phyloP scores from a whole-genome alignment of 35 echinoderm and acorn worm genomes.

The Holothuria glaberrima region DNA sequence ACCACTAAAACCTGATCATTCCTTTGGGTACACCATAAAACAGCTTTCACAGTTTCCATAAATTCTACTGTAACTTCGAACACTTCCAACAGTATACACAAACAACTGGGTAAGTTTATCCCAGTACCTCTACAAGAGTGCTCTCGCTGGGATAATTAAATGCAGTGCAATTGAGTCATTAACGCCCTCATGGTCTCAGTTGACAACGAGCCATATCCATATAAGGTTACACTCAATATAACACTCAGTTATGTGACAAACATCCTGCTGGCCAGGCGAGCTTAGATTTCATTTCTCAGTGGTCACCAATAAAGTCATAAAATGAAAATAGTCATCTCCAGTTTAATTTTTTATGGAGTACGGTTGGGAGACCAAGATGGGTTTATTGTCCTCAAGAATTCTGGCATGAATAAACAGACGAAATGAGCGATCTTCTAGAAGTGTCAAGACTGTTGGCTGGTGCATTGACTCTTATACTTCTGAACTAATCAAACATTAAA shows the following conservation, averaged over 20 bases:
- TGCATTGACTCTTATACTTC: too few relatives aligned
- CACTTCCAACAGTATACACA: neutral
- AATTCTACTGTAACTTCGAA: too few relatives aligned
- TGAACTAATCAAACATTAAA: too few relatives aligned
- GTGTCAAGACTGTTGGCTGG: too few relatives aligned
- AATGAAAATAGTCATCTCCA: neutral
- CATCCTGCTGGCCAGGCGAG: slow-evolving; percentile 20
- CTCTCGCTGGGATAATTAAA: slow-evolving; percentile 29
- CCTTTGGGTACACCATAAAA: too few relatives aligned
- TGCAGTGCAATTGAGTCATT: slow-evolving; percentile 37
- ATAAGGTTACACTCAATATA: slow-evolving; percentile 18
- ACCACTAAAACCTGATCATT: too few relatives aligned
- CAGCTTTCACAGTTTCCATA: too few relatives aligned
- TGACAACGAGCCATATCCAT: slow-evolving; percentile 37
- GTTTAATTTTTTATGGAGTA: too few relatives aligned
- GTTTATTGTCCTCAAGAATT: too few relatives aligned
- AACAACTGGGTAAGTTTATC: slow-evolving; percentile 16
- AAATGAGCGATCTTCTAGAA: too few relatives aligned
- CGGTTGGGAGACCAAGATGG: too few relatives aligned
- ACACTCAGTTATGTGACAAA: slow-evolving; percentile 11
- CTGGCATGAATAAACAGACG: too few relatives aligned
- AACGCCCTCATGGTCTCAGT: slow-evolving; percentile 2
- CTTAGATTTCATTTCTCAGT: slow-evolving; percentile 25
- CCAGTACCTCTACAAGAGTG: neutral
- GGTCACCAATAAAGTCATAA: slow-evolving; percentile 28